Base-by-base conservation (phyloP, 2,888 invertebrate species). In the Eumacrocentrus americanus region DNA sequence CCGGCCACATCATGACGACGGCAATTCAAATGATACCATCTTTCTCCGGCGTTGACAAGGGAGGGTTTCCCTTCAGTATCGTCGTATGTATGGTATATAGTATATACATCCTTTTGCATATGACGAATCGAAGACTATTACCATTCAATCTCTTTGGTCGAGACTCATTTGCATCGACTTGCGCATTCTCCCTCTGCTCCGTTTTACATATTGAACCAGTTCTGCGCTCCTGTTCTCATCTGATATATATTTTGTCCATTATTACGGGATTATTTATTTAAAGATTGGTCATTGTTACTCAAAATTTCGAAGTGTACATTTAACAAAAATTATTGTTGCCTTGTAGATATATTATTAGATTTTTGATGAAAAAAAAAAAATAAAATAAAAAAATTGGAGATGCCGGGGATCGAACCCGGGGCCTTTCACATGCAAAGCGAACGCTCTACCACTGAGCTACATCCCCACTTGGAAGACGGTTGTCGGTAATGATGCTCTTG, bases 381-480 rank as follows among this genome's bases (percentile, higher is more conserved):
- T 35, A 22, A 46, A 46, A 62, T 76, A 80, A 82, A 77, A 81
- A 79, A 75, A 79, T 75, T 89, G 91, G 91, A 89, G 91, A 90
- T 92, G 91, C 92, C 91, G 93, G 93, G 94, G 92, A 92, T 94
- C 91, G 94, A 94, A 94, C 94, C 93, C 94, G 91, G 93, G 94
- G 91, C 94, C 93, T 94, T 93, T 93, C 93, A 92, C 94, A 94
- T 94, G 94, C 94, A 93, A 94, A 94, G 94, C 94, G 93, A 94
- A 92, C 93, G 93, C 94, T 94, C 94, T 94, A 94, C 94, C 94
- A 93, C 92, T 94, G 94, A 94, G 94, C 94, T 94, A 94, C 92
- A 93, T 91, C 94, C 88, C 87, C 87, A 51, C 56, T n/a, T n/a
- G n/a, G n/a, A n/a, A n/a, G n/a, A n/a, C n/a, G n/a, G n/a, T n/a